Conservation (phyloP, 2,888 invertebrate genomes). For the Calameuta idolon region DNA sequence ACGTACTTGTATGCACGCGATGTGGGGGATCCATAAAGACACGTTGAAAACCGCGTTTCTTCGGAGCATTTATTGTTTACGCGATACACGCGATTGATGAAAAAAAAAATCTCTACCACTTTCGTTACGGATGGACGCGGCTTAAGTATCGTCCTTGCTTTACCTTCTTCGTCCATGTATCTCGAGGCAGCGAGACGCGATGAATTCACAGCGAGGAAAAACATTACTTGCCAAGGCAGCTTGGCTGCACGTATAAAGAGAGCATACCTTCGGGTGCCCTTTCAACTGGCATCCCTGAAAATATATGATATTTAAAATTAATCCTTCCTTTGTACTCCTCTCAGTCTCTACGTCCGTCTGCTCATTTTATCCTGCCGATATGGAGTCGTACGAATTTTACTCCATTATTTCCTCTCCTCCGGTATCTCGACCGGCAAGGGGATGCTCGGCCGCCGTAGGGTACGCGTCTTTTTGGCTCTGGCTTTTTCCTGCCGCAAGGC, state of each 20-base stretch:
- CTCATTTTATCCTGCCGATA: slow-evolving; percentile 64
- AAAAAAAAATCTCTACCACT: slow-evolving; percentile 28
- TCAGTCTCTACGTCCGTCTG: slow-evolving; percentile 46
- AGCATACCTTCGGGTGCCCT: slow-evolving; percentile 27
- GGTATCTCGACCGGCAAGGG: slow-evolving; percentile 5
- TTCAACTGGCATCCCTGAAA: slow-evolving; percentile 37
- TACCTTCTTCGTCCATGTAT: neutral
- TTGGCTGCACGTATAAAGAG: neutral
- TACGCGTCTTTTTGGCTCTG: slow-evolving; percentile 58
- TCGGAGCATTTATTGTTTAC: neutral
- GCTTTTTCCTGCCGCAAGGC: slow-evolving; percentile 41
- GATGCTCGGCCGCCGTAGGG: slow-evolving; percentile 16
- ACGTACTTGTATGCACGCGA: neutral
- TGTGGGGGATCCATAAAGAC: neutral
- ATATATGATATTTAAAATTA: slow-evolving; percentile 65
- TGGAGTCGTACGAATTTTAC: slow-evolving; percentile 64
- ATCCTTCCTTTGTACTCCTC: slow-evolving; percentile 62
- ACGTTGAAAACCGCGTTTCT: neutral
- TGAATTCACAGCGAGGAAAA: slow-evolving; percentile 18
- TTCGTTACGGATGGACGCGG: slow-evolving; percentile 10
- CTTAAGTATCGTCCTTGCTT: slow-evolving; percentile 21
- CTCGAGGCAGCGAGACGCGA: neutral
- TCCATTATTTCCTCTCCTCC: slow-evolving; percentile 55
- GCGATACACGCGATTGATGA: slow-evolving; percentile 17
- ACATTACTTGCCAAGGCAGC: slow-evolving; percentile 44